Conservation (phyloP, 37 sponge, comb jelly and placozoan species). For the Agelas oroides region DNA sequence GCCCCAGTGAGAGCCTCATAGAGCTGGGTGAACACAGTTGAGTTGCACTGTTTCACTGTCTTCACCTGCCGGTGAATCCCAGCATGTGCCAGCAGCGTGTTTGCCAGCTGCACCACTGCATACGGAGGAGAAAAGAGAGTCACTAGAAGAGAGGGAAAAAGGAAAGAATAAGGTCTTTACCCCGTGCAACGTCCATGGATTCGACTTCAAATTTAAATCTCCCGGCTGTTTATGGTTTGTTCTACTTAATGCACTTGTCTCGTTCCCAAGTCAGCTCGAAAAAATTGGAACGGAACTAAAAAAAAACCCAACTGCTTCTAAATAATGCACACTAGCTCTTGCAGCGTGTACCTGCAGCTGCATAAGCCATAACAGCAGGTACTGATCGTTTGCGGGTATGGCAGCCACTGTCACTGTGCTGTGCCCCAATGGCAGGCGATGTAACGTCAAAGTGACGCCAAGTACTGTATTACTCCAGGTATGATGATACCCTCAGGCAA, state of each 20-base stretch:
- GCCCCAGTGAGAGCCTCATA: conserved; percentile 23
- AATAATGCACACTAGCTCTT: conserved; percentile 9
- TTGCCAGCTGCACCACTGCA: conserved; percentile 20
- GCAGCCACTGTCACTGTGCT: conserved; percentile 41
- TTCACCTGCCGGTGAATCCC: background rate
- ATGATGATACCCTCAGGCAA: background rate
- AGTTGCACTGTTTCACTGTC: conserved; percentile 32
- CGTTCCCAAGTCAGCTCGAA: too few species aligned
- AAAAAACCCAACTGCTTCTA: background rate
- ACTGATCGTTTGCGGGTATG: background rate
- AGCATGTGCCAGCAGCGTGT: conserved; percentile 7
- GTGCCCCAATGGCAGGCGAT: conserved; percentile 64
- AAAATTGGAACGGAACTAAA: too few species aligned
- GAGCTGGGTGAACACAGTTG: conserved; percentile 14
- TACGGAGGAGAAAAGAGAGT: background rate
- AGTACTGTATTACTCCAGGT: conserved; percentile 62
- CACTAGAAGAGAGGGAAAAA: background rate
- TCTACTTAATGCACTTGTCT: too few species aligned
- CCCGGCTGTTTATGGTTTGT: too few species aligned
- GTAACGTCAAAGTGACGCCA: conserved; percentile 45
- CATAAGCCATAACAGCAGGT: background rate
- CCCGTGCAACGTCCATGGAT: background rate
- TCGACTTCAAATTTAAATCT: too few species aligned
- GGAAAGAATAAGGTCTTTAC: background rate
- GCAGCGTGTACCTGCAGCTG: background rate